phyloP scores from a whole-genome alignment of 2,113 vertebrate genomes.

The Calyptommatus sinebrachiatus region DNA sequence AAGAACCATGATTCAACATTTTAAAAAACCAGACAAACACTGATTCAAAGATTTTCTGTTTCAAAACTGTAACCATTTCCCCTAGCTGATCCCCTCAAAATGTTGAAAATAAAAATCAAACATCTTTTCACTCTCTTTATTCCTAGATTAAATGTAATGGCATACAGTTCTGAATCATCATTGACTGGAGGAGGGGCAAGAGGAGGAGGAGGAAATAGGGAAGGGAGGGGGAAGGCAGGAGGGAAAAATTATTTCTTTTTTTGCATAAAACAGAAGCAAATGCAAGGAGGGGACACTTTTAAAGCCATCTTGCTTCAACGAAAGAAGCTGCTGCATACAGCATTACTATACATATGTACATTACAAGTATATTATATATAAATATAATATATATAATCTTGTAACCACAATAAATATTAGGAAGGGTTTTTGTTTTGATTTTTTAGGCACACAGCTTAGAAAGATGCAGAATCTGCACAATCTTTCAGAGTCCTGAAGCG shows the following conservation, averaged over 20 bases:
- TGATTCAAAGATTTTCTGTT: neutral
- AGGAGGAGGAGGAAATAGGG: too few relatives aligned
- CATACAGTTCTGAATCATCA: slow-evolving; percentile 70
- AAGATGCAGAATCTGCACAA: slow-evolving; percentile 76
- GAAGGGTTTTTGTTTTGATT: slow-evolving; percentile 60
- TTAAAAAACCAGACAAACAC: too few relatives aligned
- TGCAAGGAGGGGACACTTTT: slow-evolving; percentile 60
- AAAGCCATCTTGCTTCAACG: slow-evolving; percentile 72
- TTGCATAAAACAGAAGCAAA: slow-evolving; percentile 75
- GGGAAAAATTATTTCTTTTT: slow-evolving; percentile 33
- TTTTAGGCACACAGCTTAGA: slow-evolving; percentile 85
- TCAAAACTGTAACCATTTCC: neutral
- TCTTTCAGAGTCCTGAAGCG: slow-evolving; percentile 70
- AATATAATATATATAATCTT: slow-evolving; percentile 84
- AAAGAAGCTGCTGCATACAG: slow-evolving; percentile 68
- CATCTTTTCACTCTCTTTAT: slow-evolving; percentile 67
- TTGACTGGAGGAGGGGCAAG: slow-evolving; percentile 64
- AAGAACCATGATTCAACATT: too few relatives aligned
- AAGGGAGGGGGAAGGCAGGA: neutral
- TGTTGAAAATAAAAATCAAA: slow-evolving; percentile 18
- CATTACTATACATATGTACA: slow-evolving; percentile 88
- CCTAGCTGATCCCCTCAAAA: neutral
- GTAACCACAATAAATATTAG: slow-evolving; percentile 89
- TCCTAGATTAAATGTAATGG: slow-evolving; percentile 72
- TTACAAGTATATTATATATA: slow-evolving; percentile 88